phyloP scores from a whole-genome alignment of 2,113 vertebrate genomes.

The Electrona antarctica region DNA sequence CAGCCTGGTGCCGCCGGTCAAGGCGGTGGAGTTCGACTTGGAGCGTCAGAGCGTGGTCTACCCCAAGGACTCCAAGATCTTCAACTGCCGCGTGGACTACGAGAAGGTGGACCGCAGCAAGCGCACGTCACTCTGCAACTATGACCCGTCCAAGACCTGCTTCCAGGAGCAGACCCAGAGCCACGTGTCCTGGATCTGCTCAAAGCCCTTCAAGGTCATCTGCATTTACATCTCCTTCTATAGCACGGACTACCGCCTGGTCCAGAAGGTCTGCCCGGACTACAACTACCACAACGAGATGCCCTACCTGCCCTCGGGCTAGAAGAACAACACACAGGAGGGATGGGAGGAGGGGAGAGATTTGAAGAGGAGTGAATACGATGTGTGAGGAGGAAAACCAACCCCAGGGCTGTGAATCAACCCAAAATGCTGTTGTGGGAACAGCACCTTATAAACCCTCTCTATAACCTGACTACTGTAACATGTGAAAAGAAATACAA shows the following conservation, averaged over 20 bases:
- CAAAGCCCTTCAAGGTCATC: conserved; percentile 95
- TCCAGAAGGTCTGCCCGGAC: conserved; percentile 97
- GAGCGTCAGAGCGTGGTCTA: conserved; percentile 96
- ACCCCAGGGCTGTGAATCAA: conserved; percentile 34
- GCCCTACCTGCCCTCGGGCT: conserved; percentile 93
- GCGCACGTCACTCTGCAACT: conserved; percentile 93
- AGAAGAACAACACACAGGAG: conserved; percentile 38
- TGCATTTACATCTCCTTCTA: conserved; percentile 99
- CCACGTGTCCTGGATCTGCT: conserved; percentile 96
- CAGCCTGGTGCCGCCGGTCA: conserved; percentile 93
- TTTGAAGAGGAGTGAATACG: background rate
- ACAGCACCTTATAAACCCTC: conserved; percentile 35
- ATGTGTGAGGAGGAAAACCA: conserved; percentile 17
- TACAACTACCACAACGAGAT: conserved; percentile 93
- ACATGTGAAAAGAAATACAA: conserved; percentile 47
- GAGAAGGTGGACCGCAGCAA: conserved; percentile 94
- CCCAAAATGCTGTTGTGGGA: conserved; percentile 27
- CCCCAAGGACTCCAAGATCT: conserved; percentile 98
- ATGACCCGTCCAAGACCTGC: conserved; percentile 94
- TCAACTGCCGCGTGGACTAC: conserved; percentile 96
- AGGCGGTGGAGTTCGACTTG: conserved; percentile 93
- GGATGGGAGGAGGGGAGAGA: conserved; percentile 36
- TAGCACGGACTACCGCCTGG: conserved; percentile 95
- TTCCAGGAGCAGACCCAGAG: conserved; percentile 95
- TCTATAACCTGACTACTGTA: conserved; percentile 69